Evolutionary conservation across 1,140 invertebrate species (phyloP), one percentile per base, ranked within the genome.

Genomic region (Xylocopa sonorina): DNA sequence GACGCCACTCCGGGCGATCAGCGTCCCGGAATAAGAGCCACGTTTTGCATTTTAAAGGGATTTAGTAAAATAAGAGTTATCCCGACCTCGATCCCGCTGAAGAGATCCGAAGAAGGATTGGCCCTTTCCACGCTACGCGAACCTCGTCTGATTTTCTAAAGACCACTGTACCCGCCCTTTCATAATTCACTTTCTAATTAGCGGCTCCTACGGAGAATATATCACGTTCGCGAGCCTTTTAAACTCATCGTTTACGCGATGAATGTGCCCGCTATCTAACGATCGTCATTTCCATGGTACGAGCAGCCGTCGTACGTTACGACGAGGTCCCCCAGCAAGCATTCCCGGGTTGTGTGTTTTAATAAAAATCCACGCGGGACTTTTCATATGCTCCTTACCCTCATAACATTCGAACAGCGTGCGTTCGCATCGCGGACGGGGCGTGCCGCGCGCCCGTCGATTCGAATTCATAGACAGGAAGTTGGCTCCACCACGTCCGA

Each of bases 11-110:
- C 10, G 9, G 29, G 3, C 55, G 69, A 80, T 75, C 58, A 43
- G 3, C 50, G 18, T 21, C 29, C 32, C 41, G 14, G 24, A 81
- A 60, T 57, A 46, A 63, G 21, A 60, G 14, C 32, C 50, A 32
- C 43, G 46, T 80, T 80, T 63, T 67, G 46, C 53, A 24, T 50
- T 32, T 38, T 34, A 27, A 67, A 79, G 27, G n/a, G 60, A 74
- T 63, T 74, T 74, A 69, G 74, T 63, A 50, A 18, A 38, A 38
- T 38, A n/a, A 64, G 12, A 38, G 24, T 63, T 51, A 9, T 41
- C 32, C n/a, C 16, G 24, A 7, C 16, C n/a, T n/a, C 16, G 46
- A 55, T 69, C 68, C 14, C 53, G 58, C 12, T 6, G 7, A 4
- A 9, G 9, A 38, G 9, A 12, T 46, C 10, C 7, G 43, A 2